Percentiles rank a stretch among this genome's conserved stretches.
Conservation (phyloP, 2,888 invertebrate genomes). For the Geotrupes spiniger region DNA sequence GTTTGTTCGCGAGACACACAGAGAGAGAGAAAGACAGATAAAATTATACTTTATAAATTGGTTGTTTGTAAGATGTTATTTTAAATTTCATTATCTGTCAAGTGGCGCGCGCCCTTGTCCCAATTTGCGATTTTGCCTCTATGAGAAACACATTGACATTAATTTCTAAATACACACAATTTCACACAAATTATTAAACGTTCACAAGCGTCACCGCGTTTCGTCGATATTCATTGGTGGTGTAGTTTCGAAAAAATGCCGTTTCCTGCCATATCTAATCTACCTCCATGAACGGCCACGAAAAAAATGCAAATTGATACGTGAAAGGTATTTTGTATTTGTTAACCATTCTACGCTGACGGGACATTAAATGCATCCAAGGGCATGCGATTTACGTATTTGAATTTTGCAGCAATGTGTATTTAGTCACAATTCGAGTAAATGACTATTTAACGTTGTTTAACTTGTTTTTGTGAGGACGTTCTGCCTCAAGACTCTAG, state of each 20-base stretch:
- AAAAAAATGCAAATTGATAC: not conserved
- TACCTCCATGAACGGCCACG: not conserved
- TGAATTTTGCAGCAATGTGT: no score
- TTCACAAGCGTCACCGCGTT: not conserved
- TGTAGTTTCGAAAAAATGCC: no score
- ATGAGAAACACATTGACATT: conserved; percentile 44
- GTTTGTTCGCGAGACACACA: no score
- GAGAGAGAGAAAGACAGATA: conserved; percentile 14
- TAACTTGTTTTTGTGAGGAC: no score
- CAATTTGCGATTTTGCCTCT: conserved; percentile 39
- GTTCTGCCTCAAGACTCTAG: no score
- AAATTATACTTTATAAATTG: conserved; percentile 19
- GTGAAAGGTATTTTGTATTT: conserved; percentile 2
- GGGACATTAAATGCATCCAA: conserved; percentile 1
- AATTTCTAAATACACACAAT: conserved; percentile 24
- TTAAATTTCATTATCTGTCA: conserved; percentile 18
- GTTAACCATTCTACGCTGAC: not conserved
- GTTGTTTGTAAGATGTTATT: conserved; percentile 19
- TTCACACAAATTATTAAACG: conserved; percentile 4
- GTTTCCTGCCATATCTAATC: no score
- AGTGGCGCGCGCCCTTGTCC: conserved; percentile 39
- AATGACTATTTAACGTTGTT: no score
- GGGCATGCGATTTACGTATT: not conserved
- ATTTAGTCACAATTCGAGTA: no score
- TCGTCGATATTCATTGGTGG: not conserved